Conservation (phyloP, 2,113 vertebrate species). For the Ursus arctos region DNA sequence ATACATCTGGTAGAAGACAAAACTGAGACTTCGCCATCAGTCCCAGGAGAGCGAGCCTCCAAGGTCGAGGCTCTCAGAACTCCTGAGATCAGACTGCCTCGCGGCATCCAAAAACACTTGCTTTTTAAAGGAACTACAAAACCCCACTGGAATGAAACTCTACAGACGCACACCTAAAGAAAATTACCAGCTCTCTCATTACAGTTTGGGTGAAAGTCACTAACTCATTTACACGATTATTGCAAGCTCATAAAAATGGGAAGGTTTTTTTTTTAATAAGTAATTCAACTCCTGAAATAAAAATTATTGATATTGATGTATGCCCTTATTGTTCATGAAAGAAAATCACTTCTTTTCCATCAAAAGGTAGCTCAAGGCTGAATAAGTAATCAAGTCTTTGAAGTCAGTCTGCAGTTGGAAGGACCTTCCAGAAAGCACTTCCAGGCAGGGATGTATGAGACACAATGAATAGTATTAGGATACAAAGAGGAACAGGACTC, state of each 20-base stretch:
- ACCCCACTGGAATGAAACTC: not conserved
- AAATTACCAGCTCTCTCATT: not conserved
- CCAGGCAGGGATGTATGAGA: not conserved
- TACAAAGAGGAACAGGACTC: too few relatives aligned
- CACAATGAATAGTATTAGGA: rapidly evolving
- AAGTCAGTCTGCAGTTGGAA: not conserved
- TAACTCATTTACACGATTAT: not conserved
- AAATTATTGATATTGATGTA: not conserved
- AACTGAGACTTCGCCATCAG: not conserved
- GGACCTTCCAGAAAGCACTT: not conserved
- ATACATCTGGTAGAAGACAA: too few relatives aligned
- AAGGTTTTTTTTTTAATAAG: not conserved
- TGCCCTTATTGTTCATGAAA: not conserved
- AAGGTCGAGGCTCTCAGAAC: not conserved
- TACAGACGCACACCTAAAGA: not conserved
- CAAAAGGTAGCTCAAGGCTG: not conserved
- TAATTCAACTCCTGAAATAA: not conserved
- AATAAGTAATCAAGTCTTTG: rapidly evolving
- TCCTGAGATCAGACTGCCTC: not conserved
- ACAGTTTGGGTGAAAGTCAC: not conserved
- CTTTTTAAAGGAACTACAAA: not conserved
- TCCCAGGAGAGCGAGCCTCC: not conserved
- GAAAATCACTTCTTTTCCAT: not conserved
- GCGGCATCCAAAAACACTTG: not conserved
- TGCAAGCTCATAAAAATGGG: not conserved